Conservation (phyloP, 2,113 vertebrate genomes). For the Rhabdomys dilectus region DNA sequence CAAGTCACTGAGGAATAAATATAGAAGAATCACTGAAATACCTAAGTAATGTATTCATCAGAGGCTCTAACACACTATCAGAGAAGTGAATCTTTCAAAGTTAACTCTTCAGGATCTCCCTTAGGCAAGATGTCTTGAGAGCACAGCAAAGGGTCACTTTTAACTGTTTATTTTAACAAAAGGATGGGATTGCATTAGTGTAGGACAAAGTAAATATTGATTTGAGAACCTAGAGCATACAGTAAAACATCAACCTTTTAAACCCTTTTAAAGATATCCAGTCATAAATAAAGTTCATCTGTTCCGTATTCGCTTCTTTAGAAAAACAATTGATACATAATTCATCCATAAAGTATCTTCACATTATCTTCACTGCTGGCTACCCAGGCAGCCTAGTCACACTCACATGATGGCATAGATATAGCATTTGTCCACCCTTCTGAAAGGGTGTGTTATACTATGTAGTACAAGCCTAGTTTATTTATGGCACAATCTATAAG, state of each 20-base stretch:
- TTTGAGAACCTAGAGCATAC: conserved; percentile 87
- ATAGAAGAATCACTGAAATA: conserved; percentile 49
- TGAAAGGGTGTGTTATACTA: conserved; percentile 68
- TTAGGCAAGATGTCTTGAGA: conserved; percentile 72
- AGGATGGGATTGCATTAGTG: conserved; percentile 88
- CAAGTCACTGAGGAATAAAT: conserved; percentile 72
- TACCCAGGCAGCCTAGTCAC: conserved; percentile 75
- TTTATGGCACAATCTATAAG: conserved; percentile 85
- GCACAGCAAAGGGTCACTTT: conserved; percentile 86
- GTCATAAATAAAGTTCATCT: conserved; percentile 90
- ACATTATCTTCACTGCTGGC: conserved; percentile 74
- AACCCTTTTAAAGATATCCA: conserved; percentile 91
- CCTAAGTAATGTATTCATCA: conserved; percentile 69
- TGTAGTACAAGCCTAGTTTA: conserved; percentile 77
- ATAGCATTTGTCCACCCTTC: conserved; percentile 73
- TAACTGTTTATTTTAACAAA: conserved; percentile 91
- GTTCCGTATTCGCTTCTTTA: conserved; percentile 80
- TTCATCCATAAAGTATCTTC: conserved; percentile 86
- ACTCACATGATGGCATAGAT: conserved; percentile 31
- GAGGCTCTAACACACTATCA: conserved; percentile 53
- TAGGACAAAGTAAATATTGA: conserved; percentile 92
- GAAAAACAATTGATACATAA: conserved; percentile 90
- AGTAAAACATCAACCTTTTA: conserved; percentile 88
- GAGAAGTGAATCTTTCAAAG: conserved; percentile 44
- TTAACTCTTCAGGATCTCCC: conserved; percentile 74